Conservation (phyloP, 37 sponge, comb jelly and placozoan genomes). For the Chondrosia reniformis region DNA sequence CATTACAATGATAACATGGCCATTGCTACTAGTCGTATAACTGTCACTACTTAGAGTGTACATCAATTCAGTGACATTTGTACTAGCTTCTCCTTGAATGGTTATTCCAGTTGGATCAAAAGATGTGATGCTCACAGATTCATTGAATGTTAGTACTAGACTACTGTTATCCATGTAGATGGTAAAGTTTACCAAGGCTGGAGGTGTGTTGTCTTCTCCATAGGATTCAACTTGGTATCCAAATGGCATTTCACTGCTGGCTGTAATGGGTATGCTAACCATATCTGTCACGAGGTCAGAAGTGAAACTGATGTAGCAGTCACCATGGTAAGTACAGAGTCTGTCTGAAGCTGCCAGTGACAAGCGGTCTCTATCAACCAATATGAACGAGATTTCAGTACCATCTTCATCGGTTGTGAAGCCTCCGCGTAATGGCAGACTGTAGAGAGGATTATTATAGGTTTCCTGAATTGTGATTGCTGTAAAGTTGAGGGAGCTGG, state of each 20-base stretch:
- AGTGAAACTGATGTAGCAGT: slow-evolving; percentile 88
- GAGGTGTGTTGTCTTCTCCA: slow-evolving; percentile 48
- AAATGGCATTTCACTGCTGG: slow-evolving; percentile 20
- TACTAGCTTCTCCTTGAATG: slow-evolving; percentile 57
- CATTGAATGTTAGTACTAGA: slow-evolving; percentile 78
- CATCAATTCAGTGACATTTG: slow-evolving; percentile 22
- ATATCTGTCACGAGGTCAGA: slow-evolving; percentile 65
- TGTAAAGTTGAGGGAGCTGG: slow-evolving; percentile 49
- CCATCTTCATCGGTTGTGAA: slow-evolving; percentile 42
- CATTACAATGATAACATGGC: slow-evolving; percentile 37
- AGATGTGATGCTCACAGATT: slow-evolving; percentile 70
- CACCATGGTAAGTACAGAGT: slow-evolving; percentile 77
- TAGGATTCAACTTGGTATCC: slow-evolving; percentile 67
- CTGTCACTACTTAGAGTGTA: slow-evolving; percentile 47
- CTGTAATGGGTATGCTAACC: slow-evolving; percentile 54
- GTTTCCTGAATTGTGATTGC: slow-evolving; percentile 68
- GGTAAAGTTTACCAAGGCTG: slow-evolving; percentile 51
- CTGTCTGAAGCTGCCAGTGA: slow-evolving; percentile 47
- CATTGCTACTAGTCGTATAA: slow-evolving; percentile 41
- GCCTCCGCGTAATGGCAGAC: slow-evolving; percentile 72
- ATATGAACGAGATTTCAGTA: slow-evolving; percentile 48
- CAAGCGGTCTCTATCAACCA: slow-evolving; percentile 39
- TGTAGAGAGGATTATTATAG: slow-evolving; percentile 52
- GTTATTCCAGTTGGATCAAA: slow-evolving; percentile 67
- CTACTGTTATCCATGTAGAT: slow-evolving; percentile 56